These are phyloP conservation scores for Brachyistius frenatus DNA, from an alignment of 2,113 vertebrate species.

Conservation along the genomic window DNA sequence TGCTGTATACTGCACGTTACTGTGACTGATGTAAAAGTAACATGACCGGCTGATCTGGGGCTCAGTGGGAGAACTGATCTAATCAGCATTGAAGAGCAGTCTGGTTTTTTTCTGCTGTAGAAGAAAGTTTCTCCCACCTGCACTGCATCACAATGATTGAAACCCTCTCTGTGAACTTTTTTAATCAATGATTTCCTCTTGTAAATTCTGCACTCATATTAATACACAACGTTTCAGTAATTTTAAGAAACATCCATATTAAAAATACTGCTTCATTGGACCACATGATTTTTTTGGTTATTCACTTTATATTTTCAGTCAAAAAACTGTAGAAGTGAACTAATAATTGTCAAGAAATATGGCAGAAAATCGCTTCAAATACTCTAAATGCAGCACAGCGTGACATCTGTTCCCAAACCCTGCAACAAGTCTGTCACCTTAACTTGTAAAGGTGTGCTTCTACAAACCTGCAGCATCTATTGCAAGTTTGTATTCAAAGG, in stretches of 20 bases:
- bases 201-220: too few species aligned
- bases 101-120: not conserved
- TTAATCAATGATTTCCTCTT: too few species aligned
- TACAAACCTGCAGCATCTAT: not conserved
- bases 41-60: constrained; percentile 14
- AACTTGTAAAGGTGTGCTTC: not conserved
- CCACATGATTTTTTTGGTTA: too few species aligned
- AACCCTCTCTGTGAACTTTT: too few species aligned
- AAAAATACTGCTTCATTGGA: too few species aligned
- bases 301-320: too few species aligned
- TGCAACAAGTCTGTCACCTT: not conserved
- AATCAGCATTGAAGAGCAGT: constrained; percentile 10
- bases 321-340: too few species aligned
- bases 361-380: not conserved
- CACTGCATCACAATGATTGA: not conserved
- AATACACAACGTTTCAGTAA: too few species aligned
- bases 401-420: constrained; percentile 17
- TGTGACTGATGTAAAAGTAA: not conserved
- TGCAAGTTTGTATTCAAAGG: constrained; percentile 10
- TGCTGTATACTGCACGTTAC: not conserved
- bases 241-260: too few species aligned
- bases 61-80: constrained; percentile 20
- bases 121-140: not conserved
- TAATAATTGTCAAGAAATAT: too few species aligned
- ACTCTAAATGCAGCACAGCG: not conserved